Conservation (phyloP, 2,113 vertebrate genomes). For the Gallinago paraguaiae region DNA sequence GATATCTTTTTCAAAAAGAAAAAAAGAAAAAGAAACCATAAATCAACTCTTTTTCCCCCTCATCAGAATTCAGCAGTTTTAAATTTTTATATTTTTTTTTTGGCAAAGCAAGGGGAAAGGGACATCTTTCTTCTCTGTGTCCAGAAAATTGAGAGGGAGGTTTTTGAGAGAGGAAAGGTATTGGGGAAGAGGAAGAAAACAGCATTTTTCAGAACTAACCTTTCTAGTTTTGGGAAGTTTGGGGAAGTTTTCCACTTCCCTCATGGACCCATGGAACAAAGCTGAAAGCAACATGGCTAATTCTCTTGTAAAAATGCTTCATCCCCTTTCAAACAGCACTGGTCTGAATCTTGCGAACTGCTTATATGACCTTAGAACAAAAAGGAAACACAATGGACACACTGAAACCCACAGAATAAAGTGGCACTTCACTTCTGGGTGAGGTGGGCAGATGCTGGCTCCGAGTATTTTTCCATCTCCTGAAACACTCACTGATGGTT, state of each 20-base stretch:
- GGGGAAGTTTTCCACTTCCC: not conserved
- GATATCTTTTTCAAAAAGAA: not conserved
- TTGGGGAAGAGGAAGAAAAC: not conserved
- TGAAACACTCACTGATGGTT: rapidly evolving
- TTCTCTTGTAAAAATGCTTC: not conserved
- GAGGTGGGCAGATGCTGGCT: not conserved
- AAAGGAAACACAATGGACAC: rapidly evolving
- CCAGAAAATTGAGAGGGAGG: not conserved
- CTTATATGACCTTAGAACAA: not conserved
- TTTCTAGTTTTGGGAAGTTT: not conserved
- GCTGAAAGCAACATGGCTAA: rapidly evolving
- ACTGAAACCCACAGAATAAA: not conserved
- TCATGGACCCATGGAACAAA: rapidly evolving
- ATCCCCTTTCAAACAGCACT: not conserved
- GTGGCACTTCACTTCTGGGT: rapidly evolving
- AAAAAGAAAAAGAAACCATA: too few species aligned
- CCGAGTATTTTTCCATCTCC: rapidly evolving
- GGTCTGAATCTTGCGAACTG: not conserved
- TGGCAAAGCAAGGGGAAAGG: not conserved
- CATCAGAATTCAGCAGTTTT: not conserved
- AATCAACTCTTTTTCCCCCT: not conserved
- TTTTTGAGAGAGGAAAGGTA: not conserved
- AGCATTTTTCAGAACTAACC: not conserved
- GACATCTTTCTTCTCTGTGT: not conserved
- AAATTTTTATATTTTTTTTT: not conserved